Conservation (phyloP, 2,888 invertebrate genomes). For the Panopea generosa region DNA sequence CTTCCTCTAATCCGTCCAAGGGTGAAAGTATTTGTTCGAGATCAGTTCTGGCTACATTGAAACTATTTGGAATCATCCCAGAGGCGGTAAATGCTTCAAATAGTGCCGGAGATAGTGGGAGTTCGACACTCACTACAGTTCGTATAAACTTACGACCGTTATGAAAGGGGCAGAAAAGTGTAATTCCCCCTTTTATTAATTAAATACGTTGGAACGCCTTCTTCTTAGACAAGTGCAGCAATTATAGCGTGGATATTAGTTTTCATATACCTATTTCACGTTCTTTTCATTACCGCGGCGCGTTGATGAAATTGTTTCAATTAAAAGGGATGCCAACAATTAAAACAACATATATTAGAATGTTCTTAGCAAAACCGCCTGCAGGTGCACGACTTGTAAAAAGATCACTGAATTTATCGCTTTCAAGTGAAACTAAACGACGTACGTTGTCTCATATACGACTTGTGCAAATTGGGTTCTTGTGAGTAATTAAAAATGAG, state of each 20-base stretch:
- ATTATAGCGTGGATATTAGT: slow-evolving; percentile 40
- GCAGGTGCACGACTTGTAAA: slow-evolving; percentile 1
- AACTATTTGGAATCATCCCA: slow-evolving; percentile 58
- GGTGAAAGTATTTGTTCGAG: slow-evolving; percentile 43
- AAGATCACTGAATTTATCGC: no score
- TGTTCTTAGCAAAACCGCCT: not conserved
- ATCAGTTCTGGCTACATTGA: slow-evolving; percentile 43
- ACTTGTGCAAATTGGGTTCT: no score
- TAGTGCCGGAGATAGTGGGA: slow-evolving; percentile 52
- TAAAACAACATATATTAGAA: slow-evolving; percentile 20
- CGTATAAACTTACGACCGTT: slow-evolving; percentile 46
- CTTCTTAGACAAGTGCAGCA: slow-evolving; percentile 38
- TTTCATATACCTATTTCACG: slow-evolving; percentile 29
- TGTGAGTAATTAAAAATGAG: no score
- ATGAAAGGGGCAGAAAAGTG: slow-evolving; percentile 62
- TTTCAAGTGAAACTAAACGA: no score
- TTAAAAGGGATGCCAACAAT: slow-evolving; percentile 44
- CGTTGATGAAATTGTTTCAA: slow-evolving; percentile 42
- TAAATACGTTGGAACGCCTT: slow-evolving; percentile 64
- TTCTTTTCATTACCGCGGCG: slow-evolving; percentile 45
- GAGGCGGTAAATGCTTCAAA: slow-evolving; percentile 49
- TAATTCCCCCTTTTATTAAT: slow-evolving; percentile 66
- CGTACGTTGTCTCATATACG: no score
- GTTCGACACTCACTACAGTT: slow-evolving; percentile 34
- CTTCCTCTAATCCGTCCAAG: slow-evolving; percentile 55